phyloP scores from a whole-genome alignment of 2,888 invertebrate genomes.

The Pyrrhia umbra region DNA sequence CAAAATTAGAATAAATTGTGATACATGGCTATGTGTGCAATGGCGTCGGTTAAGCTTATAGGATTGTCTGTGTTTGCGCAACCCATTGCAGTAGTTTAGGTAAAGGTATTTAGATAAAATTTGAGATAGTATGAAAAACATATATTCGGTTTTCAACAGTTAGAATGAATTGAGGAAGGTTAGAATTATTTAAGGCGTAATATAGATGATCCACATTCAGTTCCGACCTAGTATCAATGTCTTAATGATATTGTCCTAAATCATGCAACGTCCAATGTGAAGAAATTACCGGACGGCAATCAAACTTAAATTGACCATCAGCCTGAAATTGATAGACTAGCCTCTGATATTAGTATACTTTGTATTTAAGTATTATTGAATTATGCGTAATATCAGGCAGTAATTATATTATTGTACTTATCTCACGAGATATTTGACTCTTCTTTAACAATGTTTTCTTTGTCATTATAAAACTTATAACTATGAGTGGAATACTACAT shows the following conservation, averaged over 20 bases:
- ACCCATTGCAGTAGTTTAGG: background rate
- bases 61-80: conserved; percentile 33
- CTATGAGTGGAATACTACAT: conserved; percentile 7
- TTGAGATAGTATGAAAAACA: background rate
- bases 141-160: background rate
- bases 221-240: too few relatives aligned
- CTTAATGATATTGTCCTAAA: too few relatives aligned
- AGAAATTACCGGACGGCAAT: too few relatives aligned
- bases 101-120: background rate
- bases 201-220: too few relatives aligned
- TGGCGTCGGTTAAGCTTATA: conserved; percentile 17
- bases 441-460: background rate
- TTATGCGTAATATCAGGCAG: background rate
- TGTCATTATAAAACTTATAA: background rate
- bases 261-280: too few relatives aligned
- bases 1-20: conserved; percentile 4
- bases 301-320: too few relatives aligned
- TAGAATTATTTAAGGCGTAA: too few relatives aligned
- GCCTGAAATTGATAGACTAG: too few relatives aligned
- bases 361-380: too few relatives aligned
- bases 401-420: background rate
- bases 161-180: background rate
- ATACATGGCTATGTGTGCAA: conserved; percentile 1
- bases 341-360: too few relatives aligned
- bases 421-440: background rate